A percentile compares a stretch with the other conserved stretches of the same genome.
phyloP scores from a whole-genome alignment of 2,888 invertebrate genomes.

The Aspidiotus rigidus region DNA sequence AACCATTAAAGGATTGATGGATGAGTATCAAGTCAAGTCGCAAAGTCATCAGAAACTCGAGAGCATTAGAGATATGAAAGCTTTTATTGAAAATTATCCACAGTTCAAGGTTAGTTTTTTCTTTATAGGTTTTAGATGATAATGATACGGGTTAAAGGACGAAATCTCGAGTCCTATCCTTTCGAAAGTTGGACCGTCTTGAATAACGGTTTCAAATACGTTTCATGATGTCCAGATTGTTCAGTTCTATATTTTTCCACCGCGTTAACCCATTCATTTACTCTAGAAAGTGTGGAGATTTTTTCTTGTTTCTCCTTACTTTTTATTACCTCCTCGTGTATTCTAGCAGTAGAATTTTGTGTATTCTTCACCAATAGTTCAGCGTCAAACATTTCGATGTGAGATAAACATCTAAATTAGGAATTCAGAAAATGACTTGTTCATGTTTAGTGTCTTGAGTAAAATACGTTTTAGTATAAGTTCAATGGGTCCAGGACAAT shows the following conservation, averaged over 20 bases:
- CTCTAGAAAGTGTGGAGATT: no score
- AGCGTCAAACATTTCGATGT: not conserved
- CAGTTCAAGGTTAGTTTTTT: slow-evolving; percentile 65
- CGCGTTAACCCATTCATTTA: not conserved
- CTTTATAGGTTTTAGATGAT: not conserved
- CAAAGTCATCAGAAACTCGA: slow-evolving; percentile 95
- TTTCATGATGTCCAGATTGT: not conserved
- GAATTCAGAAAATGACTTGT: not conserved
- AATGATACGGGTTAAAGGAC: no score
- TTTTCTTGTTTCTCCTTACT: no score
- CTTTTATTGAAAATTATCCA: slow-evolving; percentile 94
- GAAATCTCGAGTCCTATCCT: no score
- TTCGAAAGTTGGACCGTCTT: no score
- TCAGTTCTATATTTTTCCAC: not conserved
- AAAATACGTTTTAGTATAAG: no score
- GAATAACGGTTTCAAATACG: no score
- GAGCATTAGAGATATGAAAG: slow-evolving; percentile 98
- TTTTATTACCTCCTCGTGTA: no score
- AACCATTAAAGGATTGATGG: slow-evolving; percentile 93
- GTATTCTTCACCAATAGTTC: no score
- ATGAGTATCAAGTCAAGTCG: slow-evolving; percentile 91
- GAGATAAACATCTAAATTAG: not conserved
- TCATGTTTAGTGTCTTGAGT: not conserved
- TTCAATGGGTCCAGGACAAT: no score
- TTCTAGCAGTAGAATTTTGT: no score